These are phyloP conservation scores for Petrosia ficiformis DNA, from an alignment of 37 sponge, comb jelly and placozoan species.

Conservation along the genomic window DNA sequence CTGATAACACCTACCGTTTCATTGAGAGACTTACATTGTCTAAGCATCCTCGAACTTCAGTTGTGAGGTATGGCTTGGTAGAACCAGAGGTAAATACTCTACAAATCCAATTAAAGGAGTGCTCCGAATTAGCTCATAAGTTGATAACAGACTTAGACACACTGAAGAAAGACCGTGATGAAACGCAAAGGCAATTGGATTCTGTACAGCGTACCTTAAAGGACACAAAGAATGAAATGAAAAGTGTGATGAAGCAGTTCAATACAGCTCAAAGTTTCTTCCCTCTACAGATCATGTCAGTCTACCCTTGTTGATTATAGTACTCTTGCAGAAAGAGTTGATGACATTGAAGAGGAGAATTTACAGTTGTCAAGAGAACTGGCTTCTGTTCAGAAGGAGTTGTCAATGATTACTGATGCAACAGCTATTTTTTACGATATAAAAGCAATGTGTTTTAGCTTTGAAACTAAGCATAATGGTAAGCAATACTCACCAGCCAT, in stretches of 20 bases:
- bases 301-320: not conserved
- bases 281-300: not conserved
- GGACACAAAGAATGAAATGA: not conserved
- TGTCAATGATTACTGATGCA: not conserved
- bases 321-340: not conserved
- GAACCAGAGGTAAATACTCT: not conserved
- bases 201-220: not conserved
- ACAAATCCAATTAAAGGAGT: not conserved
- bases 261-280: not conserved
- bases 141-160: not conserved
- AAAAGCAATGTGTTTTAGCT: not conserved
- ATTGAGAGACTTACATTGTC: slow-evolving; percentile 8
- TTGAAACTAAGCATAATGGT: slow-evolving; percentile 14
- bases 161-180: not conserved
- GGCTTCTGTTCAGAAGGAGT: not conserved
- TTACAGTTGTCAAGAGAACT: not conserved
- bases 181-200: not conserved
- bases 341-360: not conserved
- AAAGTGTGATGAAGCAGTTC: not conserved
- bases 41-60: not conserved
- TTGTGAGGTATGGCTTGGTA: not conserved
- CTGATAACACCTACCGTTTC: slow-evolving; percentile 25
- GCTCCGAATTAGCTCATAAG: not conserved
- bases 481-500: slow-evolving; percentile 25
- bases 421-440: not conserved